Conservation (phyloP, 2,113 vertebrate genomes). For the Synodontis membranacea region DNA sequence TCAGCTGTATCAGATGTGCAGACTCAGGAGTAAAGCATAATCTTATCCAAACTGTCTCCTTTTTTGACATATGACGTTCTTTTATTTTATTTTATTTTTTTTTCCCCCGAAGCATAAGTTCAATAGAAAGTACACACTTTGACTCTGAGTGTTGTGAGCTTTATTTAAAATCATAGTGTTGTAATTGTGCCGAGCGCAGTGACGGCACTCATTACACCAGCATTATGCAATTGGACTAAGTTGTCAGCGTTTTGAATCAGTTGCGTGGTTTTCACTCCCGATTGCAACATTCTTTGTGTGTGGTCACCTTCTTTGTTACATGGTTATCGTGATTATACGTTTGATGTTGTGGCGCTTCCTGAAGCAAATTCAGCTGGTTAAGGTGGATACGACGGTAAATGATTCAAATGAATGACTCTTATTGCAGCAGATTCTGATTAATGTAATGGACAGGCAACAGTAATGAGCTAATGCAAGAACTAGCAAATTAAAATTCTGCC, state of each 20-base stretch:
- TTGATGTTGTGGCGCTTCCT: too few species aligned
- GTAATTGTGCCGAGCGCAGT: neutral
- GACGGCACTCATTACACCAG: neutral
- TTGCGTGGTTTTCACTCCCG: neutral
- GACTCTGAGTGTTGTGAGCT: neutral
- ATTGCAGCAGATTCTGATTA: neutral
- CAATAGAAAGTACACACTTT: neutral
- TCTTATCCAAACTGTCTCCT: neutral
- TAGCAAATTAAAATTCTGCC: slow-evolving; percentile 7
- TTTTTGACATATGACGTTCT: neutral
- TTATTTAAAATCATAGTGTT: neutral
- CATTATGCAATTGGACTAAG: neutral
- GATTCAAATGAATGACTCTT: too few species aligned
- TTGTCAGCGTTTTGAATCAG: neutral
- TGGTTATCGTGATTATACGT: too few species aligned
- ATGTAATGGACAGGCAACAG: neutral
- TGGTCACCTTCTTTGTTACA: too few species aligned
- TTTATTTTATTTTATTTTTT: neutral
- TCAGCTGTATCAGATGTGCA: neutral
- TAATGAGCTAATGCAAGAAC: neutral
- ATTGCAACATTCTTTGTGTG: neutral
- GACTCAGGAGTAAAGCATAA: neutral
- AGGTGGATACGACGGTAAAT: too few species aligned
- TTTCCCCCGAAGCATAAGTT: neutral
- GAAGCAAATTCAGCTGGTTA: too few species aligned